phyloP scores from a whole-genome alignment of 2,888 invertebrate species.

The Scaeva pyrastri region DNA sequence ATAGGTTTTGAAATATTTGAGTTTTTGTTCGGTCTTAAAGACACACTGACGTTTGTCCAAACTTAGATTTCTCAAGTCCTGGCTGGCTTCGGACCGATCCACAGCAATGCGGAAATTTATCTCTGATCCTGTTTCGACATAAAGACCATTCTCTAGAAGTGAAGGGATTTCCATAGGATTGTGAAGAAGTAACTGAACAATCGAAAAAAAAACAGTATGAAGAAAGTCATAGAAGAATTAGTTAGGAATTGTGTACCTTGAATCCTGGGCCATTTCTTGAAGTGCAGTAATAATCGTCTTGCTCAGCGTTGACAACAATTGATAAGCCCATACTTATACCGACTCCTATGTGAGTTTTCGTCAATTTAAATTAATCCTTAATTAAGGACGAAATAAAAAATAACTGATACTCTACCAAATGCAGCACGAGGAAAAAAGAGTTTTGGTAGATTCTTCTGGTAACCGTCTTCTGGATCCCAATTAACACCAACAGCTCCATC shows the following conservation, averaged over 20 bases:
- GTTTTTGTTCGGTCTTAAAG: conserved; percentile 88
- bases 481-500: conserved; percentile 86
- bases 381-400: neutral
- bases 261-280: conserved; percentile 87
- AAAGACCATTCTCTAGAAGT: conserved; percentile 89
- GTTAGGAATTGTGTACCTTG: conserved; percentile 81
- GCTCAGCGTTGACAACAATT: conserved; percentile 88
- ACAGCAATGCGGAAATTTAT: conserved; percentile 88
- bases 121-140: conserved; percentile 89
- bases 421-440: conserved; percentile 85
- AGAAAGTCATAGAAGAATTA: neutral
- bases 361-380: neutral
- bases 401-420: conserved; percentile 82
- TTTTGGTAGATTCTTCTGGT: conserved; percentile 85
- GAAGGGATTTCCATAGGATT: conserved; percentile 92
- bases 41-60: conserved; percentile 88
- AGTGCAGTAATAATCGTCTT: conserved; percentile 91
- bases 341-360: neutral
- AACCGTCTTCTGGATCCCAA: conserved; percentile 91
- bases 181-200: conserved; percentile 85
- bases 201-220: neutral
- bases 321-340: conserved; percentile 87
- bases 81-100: conserved; percentile 87
- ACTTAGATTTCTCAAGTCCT: conserved; percentile 86
- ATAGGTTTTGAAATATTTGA: conserved; percentile 86